Conservation (phyloP, 2,113 vertebrate species). For the Neopipo cinnamomea region DNA sequence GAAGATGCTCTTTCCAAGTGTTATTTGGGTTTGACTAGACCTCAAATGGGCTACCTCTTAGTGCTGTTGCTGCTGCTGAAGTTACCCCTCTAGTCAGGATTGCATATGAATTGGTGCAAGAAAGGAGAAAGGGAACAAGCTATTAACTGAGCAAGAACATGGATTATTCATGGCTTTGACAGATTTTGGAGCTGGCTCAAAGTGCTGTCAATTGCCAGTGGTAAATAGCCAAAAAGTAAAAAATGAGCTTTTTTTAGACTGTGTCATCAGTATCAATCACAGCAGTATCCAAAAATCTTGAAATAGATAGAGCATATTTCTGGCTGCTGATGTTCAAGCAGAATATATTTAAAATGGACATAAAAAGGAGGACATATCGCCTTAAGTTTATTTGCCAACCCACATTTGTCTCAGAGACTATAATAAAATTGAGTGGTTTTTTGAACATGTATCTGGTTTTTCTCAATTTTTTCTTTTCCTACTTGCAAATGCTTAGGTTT, state of each 20-base stretch:
- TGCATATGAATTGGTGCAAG: neutral
- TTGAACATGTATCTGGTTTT: neutral
- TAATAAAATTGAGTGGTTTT: fast-evolving
- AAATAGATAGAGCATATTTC: neutral
- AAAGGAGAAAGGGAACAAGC: neutral
- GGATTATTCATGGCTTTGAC: slow-evolving; percentile 8
- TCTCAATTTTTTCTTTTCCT: neutral
- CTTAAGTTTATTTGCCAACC: neutral
- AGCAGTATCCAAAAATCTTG: slow-evolving; percentile 14
- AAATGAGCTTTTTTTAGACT: neutral
- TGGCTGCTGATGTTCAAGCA: neutral
- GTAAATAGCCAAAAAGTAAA: slow-evolving; percentile 55
- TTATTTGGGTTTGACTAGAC: neutral
- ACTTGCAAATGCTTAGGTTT: neutral
- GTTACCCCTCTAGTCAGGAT: neutral
- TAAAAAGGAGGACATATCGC: neutral
- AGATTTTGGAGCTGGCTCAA: neutral
- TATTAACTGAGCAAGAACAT: neutral
- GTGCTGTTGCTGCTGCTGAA: neutral
- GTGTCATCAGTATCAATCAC: slow-evolving; percentile 44
- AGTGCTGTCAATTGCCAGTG: slow-evolving; percentile 3
- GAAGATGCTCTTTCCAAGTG: neutral
- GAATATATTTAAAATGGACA: neutral
- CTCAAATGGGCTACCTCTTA: neutral
- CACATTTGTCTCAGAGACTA: neutral